Base-by-base conservation (phyloP, 2,888 invertebrate species). In the Dolomedes plantarius region DNA sequence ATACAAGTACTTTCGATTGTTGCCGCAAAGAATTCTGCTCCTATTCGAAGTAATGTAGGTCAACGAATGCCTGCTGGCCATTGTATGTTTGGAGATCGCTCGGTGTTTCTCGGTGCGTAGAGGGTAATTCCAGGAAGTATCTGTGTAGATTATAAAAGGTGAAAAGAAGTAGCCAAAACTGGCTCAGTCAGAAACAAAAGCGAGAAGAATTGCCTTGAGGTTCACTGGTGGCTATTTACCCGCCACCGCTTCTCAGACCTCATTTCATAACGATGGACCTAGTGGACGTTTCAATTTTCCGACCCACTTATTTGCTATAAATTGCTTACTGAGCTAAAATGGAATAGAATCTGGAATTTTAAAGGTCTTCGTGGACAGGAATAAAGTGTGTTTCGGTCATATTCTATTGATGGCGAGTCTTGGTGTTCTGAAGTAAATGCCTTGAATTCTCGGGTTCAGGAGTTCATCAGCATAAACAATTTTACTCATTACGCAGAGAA, bases 1-100 rank as follows among this genome's bases (percentile, higher is more conserved):
- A 85, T 67, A 85, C 83, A 83, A 71, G 85, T 67, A 85, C 83
- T 85, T 85, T 85, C 83, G 83, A 77, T 85, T 85, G 83, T 85
- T 83, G 71, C 50, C 23, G 46, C n/a, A 64, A 75, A 69, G 73
- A 76, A 77, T 85, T 83, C 72, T 85, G 83, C 65, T 85, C 83
- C 39, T 77, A 77, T 77, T 85, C 46, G 28, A 19, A 23, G 39
- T 2, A 73, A 85, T 85, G 32, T 85, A 39, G 83, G 83, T 85
- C 83, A 85, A 73, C 56, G 65, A 56, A 46, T 85, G 77, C 67
- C 83, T 85, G 73, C 32, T 77, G 72, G 83, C 77, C 39, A 83
- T 83, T 83, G 77, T 83, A 68, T 32, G 73, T 39, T 68, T 75
- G 65, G 67, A 32, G 76, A 83, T 71, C 68, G 68, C 67, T 31